A percentile compares a stretch with the other conserved stretches of the same genome.
Conservation (phyloP, 2,888 invertebrate species). For the Chorisops tibialis region DNA sequence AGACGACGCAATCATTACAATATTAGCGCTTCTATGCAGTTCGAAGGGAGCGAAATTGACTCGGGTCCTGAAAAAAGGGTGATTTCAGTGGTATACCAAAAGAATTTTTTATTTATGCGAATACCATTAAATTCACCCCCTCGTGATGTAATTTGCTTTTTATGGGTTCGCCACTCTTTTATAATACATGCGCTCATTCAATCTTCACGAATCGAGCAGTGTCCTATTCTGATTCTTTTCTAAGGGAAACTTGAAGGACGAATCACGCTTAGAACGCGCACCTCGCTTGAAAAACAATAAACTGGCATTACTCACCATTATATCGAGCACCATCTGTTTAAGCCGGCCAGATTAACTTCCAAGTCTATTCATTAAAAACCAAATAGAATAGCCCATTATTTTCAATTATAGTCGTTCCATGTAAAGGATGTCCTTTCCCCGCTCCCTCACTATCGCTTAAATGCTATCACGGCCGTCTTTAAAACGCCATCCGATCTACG, state of each 20-base stretch:
- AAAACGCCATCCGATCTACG: constrained; percentile 13
- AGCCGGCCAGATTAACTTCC: constrained; percentile 25
- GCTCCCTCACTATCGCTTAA: neutral
- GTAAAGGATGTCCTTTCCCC: neutral
- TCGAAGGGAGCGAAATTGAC: constrained; percentile 7
- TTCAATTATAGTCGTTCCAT: constrained; percentile 26
- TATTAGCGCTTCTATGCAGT: constrained; percentile 26
- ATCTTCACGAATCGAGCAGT: too few relatives aligned
- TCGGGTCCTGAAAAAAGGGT: constrained; percentile 28
- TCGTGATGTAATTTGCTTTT: constrained; percentile 26
- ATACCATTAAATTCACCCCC: constrained; percentile 32
- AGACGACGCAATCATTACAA: constrained; percentile 32
- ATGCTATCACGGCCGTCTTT: constrained; percentile 12
- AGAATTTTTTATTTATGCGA: constrained; percentile 34
- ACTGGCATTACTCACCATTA: constrained; percentile 10
- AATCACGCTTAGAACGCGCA: neutral
- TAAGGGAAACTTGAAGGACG: neutral
- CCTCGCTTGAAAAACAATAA: constrained; percentile 9
- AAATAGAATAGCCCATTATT: constrained; percentile 28
- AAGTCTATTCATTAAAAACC: constrained; percentile 27
- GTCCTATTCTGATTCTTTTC: too few relatives aligned
- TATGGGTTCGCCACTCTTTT: constrained; percentile 1
- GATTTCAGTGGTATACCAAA: constrained; percentile 34
- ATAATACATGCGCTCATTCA: neutral
- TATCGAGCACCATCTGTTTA: constrained; percentile 7